Evolutionary conservation across 2,113 vertebrate species (phyloP), one percentile per base, ranked within the genome.

Genomic region (Danionella cerebrum): DNA sequence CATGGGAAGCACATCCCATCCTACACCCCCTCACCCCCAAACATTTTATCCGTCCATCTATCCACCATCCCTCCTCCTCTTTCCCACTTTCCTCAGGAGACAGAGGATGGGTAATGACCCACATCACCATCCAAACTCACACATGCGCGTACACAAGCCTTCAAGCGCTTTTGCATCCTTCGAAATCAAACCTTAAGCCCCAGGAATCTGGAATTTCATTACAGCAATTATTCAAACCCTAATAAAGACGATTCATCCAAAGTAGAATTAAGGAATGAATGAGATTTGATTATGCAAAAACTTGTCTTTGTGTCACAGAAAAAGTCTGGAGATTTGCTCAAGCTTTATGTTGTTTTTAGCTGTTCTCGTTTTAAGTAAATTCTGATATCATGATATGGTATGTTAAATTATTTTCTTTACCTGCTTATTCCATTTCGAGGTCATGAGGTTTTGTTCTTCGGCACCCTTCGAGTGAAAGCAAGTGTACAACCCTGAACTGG

Each of bases 61-160:
- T 69, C 67, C 70, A 74, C 71, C 51, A 68, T 73, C 68, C 76
- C 76, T 80, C 76, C 80, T 78, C 78, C 78, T 75, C 75, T 79
- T 79, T 78, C 71, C 81, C 66, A 71, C 83, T 69, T 55, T 70
- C 80, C 84, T 81, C 80, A 27, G 27, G 77, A 82, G 78, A 83
- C 76, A 73, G 73, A 74, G 75, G 74, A 76, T 75, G 76, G 83
- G 82, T 89, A 88, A 89, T 88, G 85, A 87, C 86, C 84, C 85
- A 84, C 86, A 89, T 88, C 86, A 88, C 82, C 80, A 82, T 78
- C 80, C 55, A 38, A 44, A 57, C 52, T 59, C 59, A 65, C 22
- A 59, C 52, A 42, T 54, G 31, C 36, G 65, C 69, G 27, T 31
- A 65, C 38, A 44, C 35, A 29, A 71, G 60, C 52, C 79, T 74